Base-by-base conservation (phyloP, 2,888 invertebrate species). In the Alviniconcha strummeri region DNA sequence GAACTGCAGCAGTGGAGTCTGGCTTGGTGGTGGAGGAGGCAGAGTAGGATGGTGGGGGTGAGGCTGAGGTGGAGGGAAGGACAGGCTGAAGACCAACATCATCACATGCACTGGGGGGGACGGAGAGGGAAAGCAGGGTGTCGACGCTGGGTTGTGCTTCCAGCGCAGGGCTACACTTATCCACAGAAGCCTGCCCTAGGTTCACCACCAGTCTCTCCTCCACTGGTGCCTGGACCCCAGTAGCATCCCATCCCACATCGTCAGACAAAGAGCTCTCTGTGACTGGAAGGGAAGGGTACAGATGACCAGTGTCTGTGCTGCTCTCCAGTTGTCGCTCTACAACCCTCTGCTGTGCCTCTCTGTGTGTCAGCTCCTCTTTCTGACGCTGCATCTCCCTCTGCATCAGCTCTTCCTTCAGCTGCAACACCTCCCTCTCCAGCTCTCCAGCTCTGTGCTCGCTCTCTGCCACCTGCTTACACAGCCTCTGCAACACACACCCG, bases 401-500 rank as follows among this genome's bases (percentile, higher is more conserved):
- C 6, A 80, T 77, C 56, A 83, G 72, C 60, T 72, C 36, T n/a
- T 75, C 19, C 36, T 80, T 17, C 11, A 86, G 78, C 55, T 17
- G n/a, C 64, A 7, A 7, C 64, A 86, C 84, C 52, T 86, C 86
- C 55, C 60, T 80, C 54, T 86, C 85, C 19, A 85, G 79, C 8
- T 64, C 69, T 5, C 79, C 84, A 5, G 82, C 72, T 19, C 55
- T 19, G 57, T 54, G 77, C 57, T 86, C 86, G 57, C 85, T 85
- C 77, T 85, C 80, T 9, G 69, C 69, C 60, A 86, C 64, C 77
- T 82, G 74, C 15, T 54, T 78, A 19, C 84, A 82, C 36, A 85
- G 55, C 54, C 17, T 56, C 84, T 86, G 86, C 72, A 83, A 84
- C 19, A 64, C 71, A 82, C 77, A 85, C 36, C 69, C 57, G 78